phyloP scores from a whole-genome alignment of 2,113 vertebrate species.

The Myotis lucifugus region DNA sequence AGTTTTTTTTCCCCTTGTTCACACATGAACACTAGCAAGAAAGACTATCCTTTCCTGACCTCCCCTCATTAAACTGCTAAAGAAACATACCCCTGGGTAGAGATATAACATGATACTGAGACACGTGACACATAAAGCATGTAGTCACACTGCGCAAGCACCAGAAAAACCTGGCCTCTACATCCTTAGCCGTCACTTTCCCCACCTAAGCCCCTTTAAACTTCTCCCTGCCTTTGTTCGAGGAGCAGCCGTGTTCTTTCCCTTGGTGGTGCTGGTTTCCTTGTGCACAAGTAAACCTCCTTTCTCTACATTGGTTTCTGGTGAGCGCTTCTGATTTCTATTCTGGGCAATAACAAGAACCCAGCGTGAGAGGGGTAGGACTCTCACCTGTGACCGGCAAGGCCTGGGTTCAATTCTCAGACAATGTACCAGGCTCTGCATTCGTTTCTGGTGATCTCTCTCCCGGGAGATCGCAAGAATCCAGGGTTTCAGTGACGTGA shows the following conservation, averaged over 20 bases:
- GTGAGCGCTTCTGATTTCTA: not conserved
- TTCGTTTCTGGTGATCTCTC: not conserved
- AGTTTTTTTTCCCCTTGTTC: not conserved
- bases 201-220: not conserved
- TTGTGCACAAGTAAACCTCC: not conserved
- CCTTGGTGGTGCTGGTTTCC: not conserved
- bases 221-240: not conserved
- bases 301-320: not conserved
- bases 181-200: not conserved
- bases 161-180: not conserved
- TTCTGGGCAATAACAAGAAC: not conserved
- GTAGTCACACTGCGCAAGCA: not conserved
- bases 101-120: not conserved
- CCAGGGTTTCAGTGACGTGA: not conserved
- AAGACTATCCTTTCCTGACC: not conserved
- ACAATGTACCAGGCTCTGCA: not conserved
- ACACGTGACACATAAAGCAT: too few relatives aligned
- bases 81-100: not conserved
- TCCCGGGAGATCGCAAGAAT: not conserved
- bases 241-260: not conserved
- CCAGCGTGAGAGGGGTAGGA: not conserved
- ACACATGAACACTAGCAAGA: not conserved
- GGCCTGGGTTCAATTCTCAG: not conserved
- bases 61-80: not conserved
- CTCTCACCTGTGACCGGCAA: not conserved